Evolutionary conservation across 2,113 vertebrate genomes (phyloP).

Genomic region (Capreolus pygargus): DNA sequence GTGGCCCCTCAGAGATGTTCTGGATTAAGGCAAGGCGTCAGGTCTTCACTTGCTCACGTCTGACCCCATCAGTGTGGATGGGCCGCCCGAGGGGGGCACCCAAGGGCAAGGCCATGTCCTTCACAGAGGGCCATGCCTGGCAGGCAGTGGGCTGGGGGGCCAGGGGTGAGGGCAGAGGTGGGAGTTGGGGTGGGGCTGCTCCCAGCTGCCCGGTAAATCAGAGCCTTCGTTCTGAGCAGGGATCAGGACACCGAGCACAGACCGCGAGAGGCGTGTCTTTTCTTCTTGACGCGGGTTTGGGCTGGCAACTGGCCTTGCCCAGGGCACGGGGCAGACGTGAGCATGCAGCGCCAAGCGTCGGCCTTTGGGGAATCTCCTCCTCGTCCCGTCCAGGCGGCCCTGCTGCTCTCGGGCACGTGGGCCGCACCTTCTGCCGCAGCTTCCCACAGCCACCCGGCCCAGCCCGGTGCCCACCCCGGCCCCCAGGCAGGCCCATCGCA

Average conservation of each 20-base stretch:
- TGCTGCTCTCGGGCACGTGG: neutral
- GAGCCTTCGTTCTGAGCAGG: neutral
- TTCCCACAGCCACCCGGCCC: neutral
- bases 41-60: neutral
- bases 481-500: neutral
- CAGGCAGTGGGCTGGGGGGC: neutral
- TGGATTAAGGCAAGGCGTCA: neutral
- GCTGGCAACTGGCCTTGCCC: neutral
- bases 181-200: neutral
- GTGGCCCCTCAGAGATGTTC: neutral
- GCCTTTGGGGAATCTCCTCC: neutral
- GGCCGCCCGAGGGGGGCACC: accelerated
- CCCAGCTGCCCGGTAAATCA: neutral
- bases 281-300: neutral
- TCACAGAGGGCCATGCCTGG: neutral
- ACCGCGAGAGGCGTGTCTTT: neutral
- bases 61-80: neutral
- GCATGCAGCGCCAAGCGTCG: neutral
- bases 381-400: neutral
- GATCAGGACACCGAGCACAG: neutral
- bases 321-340: neutral
- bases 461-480: neutral
- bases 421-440: neutral
- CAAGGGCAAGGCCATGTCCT: neutral
- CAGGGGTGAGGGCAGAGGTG: neutral